These are phyloP conservation scores for Sturmia bella DNA, from an alignment of 2,888 invertebrate species.

Conservation along the genomic window DNA sequence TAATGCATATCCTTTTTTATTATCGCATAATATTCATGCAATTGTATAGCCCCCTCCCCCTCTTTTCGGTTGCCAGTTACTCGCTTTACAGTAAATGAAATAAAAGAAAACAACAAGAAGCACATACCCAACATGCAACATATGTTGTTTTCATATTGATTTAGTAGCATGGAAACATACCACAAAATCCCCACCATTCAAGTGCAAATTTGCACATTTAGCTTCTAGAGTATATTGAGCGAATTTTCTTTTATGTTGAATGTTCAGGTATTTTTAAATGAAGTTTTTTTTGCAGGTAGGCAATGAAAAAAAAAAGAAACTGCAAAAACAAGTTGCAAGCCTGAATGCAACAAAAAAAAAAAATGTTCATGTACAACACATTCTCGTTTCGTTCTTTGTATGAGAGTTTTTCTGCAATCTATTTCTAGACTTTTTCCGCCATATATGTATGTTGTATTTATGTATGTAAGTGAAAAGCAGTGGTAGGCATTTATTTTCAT, in stretches of 20 bases:
- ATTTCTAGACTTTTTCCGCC: conserved; percentile 52
- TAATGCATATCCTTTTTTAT: background rate
- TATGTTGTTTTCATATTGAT: conserved; percentile 18
- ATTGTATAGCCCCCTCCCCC: background rate
- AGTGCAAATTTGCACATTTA: conserved; percentile 40
- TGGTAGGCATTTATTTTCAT: conserved; percentile 37
- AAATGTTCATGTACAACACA: conserved; percentile 13
- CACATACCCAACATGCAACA: conserved; percentile 20
- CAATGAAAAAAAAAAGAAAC: conserved; percentile 5
- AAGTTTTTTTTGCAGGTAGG: background rate
- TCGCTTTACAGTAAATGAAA: background rate
- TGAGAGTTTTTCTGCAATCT: conserved; percentile 47
- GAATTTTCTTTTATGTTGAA: conserved; percentile 17
- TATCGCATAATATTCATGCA: background rate
- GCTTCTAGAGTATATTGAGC: conserved; percentile 12
- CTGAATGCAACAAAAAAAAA: conserved; percentile 37
- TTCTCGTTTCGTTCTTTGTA: conserved; percentile 39
- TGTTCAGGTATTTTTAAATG: conserved; percentile 46
- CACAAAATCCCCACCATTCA: conserved; percentile 34
- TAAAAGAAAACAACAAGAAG: background rate
- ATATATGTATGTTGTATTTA: conserved; percentile 13
- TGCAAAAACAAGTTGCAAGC: conserved; percentile 31
- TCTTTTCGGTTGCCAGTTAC: background rate
- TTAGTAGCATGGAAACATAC: conserved; percentile 36
- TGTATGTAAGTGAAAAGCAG: conserved; percentile 32